phyloP scores from a whole-genome alignment of 2,888 invertebrate genomes.

The Congeria kusceri region DNA sequence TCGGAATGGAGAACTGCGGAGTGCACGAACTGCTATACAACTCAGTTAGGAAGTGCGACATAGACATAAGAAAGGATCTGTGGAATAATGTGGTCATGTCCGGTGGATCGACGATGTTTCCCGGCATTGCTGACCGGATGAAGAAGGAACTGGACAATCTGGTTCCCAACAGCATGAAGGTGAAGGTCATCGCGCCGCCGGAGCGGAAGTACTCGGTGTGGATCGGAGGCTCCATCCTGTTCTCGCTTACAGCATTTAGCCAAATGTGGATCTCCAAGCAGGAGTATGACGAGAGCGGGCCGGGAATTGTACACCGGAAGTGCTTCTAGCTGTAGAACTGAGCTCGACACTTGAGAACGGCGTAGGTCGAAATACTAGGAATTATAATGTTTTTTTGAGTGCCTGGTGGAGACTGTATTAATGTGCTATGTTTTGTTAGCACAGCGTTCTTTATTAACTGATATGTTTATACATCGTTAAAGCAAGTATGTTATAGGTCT shows the following conservation, averaged over 20 bases:
- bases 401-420: no score
- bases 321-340: conserved; percentile 63
- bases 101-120: conserved; percentile 94
- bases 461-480: no score
- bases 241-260: conserved; percentile 88
- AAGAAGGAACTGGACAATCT: conserved; percentile 60
- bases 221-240: conserved; percentile 99
- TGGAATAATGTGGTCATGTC: conserved; percentile 90
- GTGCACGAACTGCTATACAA: conserved; percentile 62
- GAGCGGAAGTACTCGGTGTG: conserved; percentile 95
- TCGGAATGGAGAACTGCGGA: conserved; percentile 68
- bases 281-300: conserved; percentile 80
- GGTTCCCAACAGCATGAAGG: conserved; percentile 61
- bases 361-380: no score
- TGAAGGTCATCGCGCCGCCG: conserved; percentile 67
- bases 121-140: conserved; percentile 87
- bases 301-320: conserved; percentile 87
- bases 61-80: conserved; percentile 76
- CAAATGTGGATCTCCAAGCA: conserved; percentile 81
- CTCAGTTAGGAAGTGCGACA: conserved; percentile 77
- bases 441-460: no score
- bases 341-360: no score
- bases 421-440: no score
- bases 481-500: no score
- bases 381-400: no score